Evolutionary conservation across 1,140 invertebrate species (phyloP).

Genomic region (Gryon sp.): DNA sequence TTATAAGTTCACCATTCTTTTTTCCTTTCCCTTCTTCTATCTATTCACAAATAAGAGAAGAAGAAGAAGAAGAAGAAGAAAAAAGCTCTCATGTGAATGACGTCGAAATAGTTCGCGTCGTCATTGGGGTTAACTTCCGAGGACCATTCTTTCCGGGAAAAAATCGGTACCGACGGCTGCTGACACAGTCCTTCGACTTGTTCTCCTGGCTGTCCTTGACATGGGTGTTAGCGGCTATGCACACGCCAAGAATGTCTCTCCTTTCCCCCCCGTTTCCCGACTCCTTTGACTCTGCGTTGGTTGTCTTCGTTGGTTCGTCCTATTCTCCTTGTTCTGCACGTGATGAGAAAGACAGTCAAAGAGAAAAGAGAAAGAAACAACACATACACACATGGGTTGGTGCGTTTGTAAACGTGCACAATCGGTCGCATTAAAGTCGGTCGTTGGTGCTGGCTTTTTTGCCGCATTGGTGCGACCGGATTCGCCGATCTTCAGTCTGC

Average conservation of each 20-base stretch:
- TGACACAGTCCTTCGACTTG: conserved; percentile 71
- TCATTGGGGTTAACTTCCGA: conserved; percentile 48
- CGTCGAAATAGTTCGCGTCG: too few relatives aligned
- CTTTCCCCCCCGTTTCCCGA: conserved; percentile 18
- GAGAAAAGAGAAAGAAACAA: too few relatives aligned
- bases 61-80: too few relatives aligned
- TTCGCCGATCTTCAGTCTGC: conserved; percentile 53
- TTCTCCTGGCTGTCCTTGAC: conserved; percentile 75
- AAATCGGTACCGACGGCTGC: conserved; percentile 64
- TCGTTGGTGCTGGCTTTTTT: conserved; percentile 65
- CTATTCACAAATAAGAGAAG: too few relatives aligned
- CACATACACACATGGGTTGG: too few relatives aligned
- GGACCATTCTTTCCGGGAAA: conserved; percentile 62
- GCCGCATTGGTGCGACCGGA: conserved; percentile 45
- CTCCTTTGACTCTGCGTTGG: not conserved
- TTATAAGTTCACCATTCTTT: too few relatives aligned
- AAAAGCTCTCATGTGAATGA: too few relatives aligned
- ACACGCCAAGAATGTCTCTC: conserved; percentile 66
- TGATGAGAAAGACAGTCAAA: too few relatives aligned
- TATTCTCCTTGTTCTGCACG: conserved; percentile 11
- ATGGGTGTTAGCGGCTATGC: conserved; percentile 68
- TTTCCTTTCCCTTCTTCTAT: too few relatives aligned
- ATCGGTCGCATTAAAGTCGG: conserved; percentile 51
- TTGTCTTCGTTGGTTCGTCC: too few relatives aligned
- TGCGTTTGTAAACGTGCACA: too few relatives aligned